Percentiles rank a stretch among this genome's conserved stretches.
These are phyloP conservation scores for Nothoprocta pentlandii DNA, from an alignment of 2,113 vertebrate genomes.

Conservation along the genomic window DNA sequence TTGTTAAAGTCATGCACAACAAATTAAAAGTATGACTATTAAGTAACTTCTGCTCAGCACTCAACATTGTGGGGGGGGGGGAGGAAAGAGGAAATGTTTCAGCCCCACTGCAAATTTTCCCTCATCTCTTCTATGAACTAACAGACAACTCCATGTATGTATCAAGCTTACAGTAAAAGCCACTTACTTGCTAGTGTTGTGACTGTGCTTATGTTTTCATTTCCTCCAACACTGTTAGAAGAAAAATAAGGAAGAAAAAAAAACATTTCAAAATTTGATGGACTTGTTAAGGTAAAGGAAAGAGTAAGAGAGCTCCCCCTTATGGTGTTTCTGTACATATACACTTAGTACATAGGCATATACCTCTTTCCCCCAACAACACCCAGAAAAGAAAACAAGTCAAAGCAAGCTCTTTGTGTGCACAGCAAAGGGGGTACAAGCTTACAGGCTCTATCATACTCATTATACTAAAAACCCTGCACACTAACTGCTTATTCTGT, in stretches of 20 bases:
- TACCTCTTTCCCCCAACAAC: not conserved
- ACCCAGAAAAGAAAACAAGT: not conserved
- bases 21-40: not conserved
- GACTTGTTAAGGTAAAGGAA: not conserved
- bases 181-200: constrained; percentile 82
- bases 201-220: constrained; percentile 70
- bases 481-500: not conserved
- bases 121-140: not conserved
- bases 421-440: not conserved
- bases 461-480: not conserved
- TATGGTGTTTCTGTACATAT: not conserved
- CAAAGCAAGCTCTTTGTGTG: not conserved
- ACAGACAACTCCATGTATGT: not conserved
- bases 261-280: not conserved
- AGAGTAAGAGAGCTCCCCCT: constrained; percentile 44
- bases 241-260: not conserved
- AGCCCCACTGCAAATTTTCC: not conserved
- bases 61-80: not conserved
- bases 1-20: not conserved
- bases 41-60: not conserved
- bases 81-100: not conserved
- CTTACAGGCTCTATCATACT: not conserved
- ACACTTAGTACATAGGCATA: too few relatives aligned
- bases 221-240: constrained; percentile 75
- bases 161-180: not conserved